Evolutionary conservation across 2,888 invertebrate species (phyloP), one percentile per base, ranked within the genome.

Genomic region (Cerastis leucographa): DNA sequence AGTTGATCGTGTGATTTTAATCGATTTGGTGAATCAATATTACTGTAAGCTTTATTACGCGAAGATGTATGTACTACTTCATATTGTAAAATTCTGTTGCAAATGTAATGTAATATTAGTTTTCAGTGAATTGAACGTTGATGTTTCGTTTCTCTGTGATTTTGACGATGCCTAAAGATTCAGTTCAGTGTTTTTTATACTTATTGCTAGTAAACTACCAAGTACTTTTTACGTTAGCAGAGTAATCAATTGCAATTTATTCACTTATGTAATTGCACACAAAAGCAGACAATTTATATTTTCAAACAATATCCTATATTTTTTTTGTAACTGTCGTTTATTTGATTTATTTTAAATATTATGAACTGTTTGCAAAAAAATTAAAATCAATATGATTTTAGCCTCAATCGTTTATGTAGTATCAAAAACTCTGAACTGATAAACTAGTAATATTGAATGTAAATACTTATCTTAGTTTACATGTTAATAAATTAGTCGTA

Each of bases 401-500:
- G 1, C 5, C 17, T 25, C n/a, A 22, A 1, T 25, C 1, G 1
- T 7, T 17, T 17, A 54, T 35, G 22, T 66, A 67, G 80, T 85
- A 65, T 78, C 86, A 78, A 88, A 84, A 89, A 78, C 59, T 78
- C 66, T 76, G 83, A 59, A 82, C 80, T 78, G 81, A 71, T 66
- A 85, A 35, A 69, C 56, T 78, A 84, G 74, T 81, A 80, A 83
- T 79, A 87, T 72, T 77, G 59, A 83, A 61, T 88, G 88, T 88
- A 88, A 82, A 88, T 88, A 89, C 25, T 67, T 79, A 77, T 66
- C 40, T 49, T 78, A 85, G 89, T 90, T 91, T 91, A 91, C 65
- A 76, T 92, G 90, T 91, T 89, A 86, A 91, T 91, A 87, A 81
- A 78, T 89, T 87, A 84, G 85, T 85, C 83, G 69, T 91, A 92